These are phyloP conservation scores for Nesogale talazaci DNA, from an alignment of 2,113 vertebrate genomes.

Conservation along the genomic window DNA sequence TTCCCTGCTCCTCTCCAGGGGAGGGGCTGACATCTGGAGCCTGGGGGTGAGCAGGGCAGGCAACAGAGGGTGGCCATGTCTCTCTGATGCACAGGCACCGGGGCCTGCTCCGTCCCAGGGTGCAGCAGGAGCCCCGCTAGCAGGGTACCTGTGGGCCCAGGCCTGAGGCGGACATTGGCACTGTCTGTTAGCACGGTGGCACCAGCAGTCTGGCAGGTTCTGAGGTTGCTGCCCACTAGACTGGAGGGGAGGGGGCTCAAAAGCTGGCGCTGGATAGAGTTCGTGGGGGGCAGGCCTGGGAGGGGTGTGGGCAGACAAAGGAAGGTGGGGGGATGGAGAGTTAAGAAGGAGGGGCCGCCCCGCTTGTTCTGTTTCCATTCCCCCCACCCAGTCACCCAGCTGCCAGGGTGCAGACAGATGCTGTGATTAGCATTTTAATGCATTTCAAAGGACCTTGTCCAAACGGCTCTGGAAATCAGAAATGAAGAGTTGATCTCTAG, in stretches of 20 bases:
- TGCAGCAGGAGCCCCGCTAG: too few species aligned
- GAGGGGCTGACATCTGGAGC: not conserved
- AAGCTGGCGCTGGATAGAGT: not conserved
- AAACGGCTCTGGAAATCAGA: slow-evolving; percentile 81
- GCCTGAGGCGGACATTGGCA: not conserved
- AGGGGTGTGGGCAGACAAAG: slow-evolving; percentile 9
- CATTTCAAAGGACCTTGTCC: slow-evolving; percentile 82
- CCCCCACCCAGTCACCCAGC: slow-evolving; percentile 78
- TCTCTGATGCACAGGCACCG: not conserved
- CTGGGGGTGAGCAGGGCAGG: not conserved
- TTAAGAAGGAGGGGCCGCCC: slow-evolving; percentile 60
- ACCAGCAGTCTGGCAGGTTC: not conserved
- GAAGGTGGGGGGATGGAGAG: slow-evolving; percentile 52
- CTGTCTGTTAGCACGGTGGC: not conserved
- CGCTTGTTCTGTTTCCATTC: slow-evolving; percentile 60
- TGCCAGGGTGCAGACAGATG: slow-evolving; percentile 80
- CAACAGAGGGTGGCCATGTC: not conserved
- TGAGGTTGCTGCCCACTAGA: not conserved
- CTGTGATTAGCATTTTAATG: slow-evolving; percentile 84
- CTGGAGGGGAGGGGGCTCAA: not conserved
- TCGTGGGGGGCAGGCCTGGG: not conserved
- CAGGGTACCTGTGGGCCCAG: not conserved
- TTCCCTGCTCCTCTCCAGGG: not conserved
- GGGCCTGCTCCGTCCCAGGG: not conserved
- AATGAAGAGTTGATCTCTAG: slow-evolving; percentile 79